Evolutionary conservation across 2,888 invertebrate species (phyloP), one percentile per base, ranked within the genome.

Genomic region (Taphrorychus bicolor): DNA sequence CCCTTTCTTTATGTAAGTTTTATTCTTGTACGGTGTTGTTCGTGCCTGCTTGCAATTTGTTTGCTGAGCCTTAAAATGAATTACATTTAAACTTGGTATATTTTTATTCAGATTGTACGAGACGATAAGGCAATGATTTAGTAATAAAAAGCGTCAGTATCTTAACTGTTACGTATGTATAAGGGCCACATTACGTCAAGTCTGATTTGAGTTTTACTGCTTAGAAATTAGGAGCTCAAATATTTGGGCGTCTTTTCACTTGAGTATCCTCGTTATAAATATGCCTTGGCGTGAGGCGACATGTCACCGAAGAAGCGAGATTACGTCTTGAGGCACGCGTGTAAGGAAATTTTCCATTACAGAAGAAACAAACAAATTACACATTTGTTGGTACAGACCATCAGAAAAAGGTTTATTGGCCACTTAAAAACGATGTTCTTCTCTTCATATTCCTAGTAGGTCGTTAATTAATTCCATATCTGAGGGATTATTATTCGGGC

Each of bases 21-120:
- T 41, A 24, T 42, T 63, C 48, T 56, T 54, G 41, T 49, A 42
- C 45, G 40, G 41, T 63, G 48, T 62, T 40, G 19, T 64, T 64
- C 64, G 64, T 64, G 64, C 45, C 57, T 52, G 32, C 49, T 48
- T 17, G 58, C 42, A 64, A 57, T 64, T 64, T 57, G 58, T 64
- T 58, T 41, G 48, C 17, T 49, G 58, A 51, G 23, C 63, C 32
- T 58, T 24, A 48, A 56, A 53, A 53, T 63, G 56, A 63, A 63
- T 62, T 62, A 62, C 48, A 62, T 62, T 62, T 62, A 62, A 62
- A 56, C 53, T 56, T 51, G 54, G 42, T 63, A 42, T 32, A 32
- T 32, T 32, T 32, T 32, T 32, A 11, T 11, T 32, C 32, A 3
- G 32, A 32, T 32, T 32, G 32, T 32, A n/a, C 11, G 32, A 32